Conservation (phyloP, 2,113 vertebrate species). For the Carassius carassius region DNA sequence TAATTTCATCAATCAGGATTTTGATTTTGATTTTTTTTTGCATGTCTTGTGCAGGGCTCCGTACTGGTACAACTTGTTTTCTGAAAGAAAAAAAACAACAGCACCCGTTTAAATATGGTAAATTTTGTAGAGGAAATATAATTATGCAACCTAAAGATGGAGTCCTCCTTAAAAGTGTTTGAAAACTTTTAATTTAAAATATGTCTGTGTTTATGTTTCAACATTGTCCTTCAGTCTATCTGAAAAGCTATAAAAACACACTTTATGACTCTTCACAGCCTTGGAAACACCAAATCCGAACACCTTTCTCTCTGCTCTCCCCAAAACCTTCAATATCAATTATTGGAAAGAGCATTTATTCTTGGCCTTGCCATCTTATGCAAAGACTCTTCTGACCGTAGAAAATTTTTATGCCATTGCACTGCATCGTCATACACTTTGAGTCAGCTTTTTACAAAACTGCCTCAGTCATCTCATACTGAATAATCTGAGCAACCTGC, state of each 20-base stretch:
- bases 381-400: constrained; percentile 64
- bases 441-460: constrained; percentile 46
- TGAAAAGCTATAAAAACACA: constrained; percentile 59
- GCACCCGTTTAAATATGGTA: not conserved
- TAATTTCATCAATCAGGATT: too few species aligned
- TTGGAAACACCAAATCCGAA: constrained; percentile 64
- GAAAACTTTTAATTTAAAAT: constrained; percentile 4
- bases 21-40: too few species aligned
- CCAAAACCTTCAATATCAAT: constrained; percentile 70
- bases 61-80: not conserved
- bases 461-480: constrained; percentile 34
- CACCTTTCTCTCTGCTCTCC: constrained; percentile 60
- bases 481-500: constrained; percentile 6
- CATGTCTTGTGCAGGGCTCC: too few species aligned
- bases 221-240: constrained; percentile 7
- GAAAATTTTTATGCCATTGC: constrained; percentile 67
- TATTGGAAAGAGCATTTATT: constrained; percentile 70
- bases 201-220: not conserved
- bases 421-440: constrained; percentile 53
- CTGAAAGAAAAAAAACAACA: not conserved
- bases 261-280: constrained; percentile 47
- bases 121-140: constrained; percentile 8
- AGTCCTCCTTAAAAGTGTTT: not conserved
- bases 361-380: constrained; percentile 54
- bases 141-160: constrained; percentile 14